Evolutionary conservation across 2,797 vertebrate genomes (phyloP).

Genomic region (Mus spretus): DNA sequence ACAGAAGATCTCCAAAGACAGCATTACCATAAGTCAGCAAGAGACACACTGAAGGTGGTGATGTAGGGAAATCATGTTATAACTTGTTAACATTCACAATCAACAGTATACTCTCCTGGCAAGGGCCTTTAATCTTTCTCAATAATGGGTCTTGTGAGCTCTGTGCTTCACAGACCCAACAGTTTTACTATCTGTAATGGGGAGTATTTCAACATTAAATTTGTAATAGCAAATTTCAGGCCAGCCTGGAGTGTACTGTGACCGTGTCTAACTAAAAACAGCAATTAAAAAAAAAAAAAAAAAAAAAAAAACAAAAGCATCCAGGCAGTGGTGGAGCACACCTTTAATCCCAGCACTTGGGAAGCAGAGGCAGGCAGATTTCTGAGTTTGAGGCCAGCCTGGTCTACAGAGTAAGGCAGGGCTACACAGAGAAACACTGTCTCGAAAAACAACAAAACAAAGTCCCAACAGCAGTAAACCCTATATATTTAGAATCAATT

Average conservation of each 20-base stretch:
- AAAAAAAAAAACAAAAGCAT: neutral
- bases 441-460: too few species aligned
- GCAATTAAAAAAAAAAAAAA: neutral
- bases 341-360: too few species aligned
- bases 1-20: constrained; percentile 7
- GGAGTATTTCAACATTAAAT: neutral
- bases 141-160: neutral
- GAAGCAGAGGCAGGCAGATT: too few species aligned
- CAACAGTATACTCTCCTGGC: neutral
- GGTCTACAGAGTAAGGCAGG: too few species aligned
- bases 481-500: neutral
- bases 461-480: neutral
- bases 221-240: neutral
- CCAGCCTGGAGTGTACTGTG: neutral
- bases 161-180: neutral
- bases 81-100: neutral
- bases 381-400: too few species aligned
- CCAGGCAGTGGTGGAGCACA: too few species aligned
- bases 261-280: neutral
- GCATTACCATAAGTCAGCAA: neutral
- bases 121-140: neutral
- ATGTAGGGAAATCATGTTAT: neutral
- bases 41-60: neutral
- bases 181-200: neutral
- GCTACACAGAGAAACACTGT: too few species aligned